Evolutionary conservation across 2,888 invertebrate species (phyloP), one percentile per base, ranked within the genome.

Genomic region (Pachymerium ferrugineum): DNA sequence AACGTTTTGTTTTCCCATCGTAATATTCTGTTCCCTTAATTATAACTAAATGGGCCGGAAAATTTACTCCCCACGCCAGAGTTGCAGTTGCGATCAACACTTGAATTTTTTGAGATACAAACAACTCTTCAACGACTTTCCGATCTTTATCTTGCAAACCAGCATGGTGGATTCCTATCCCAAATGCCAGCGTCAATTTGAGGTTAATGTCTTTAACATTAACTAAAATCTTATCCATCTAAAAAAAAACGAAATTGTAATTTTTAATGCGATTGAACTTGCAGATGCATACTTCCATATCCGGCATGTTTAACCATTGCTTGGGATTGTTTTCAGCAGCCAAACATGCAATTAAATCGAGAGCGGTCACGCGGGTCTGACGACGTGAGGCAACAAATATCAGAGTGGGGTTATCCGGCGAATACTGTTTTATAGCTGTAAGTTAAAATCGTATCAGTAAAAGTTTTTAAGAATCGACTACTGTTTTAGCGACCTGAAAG

Each of bases 21-120:
- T 91, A 99, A 83, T 94, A 99, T 83, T 99, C 99, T 0, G 99
- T 99, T 75, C 98, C 97, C 83, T 99, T 99, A 78, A 99, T 90
- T n/a, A 99, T 91, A 0, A 99, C 97, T 71, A 97, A 84, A 83
- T 98, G 97, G 0, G 99, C 98, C 1, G 99, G 99, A 81, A 99
- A 92, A 85, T 99, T 99, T 6, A 99, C 97, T 35, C 99, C 99
- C 99, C 99, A 99, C 0, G 99, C 99, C 35, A 99, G 83, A 0
- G 99, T 99, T 3, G 97, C 94, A 0, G 98, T 99, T 74, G 98
- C 95, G 77, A 99, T 91, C 25, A 99, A 85, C 3, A 98, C 89
- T 87, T 97, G 97, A 81, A 98, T 98, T 82, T 95, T 97, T 78
- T 93, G 92, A 83, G 94, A 91, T 31, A 94, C 90, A 83, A 97